phyloP scores from a whole-genome alignment of 2,797 vertebrate genomes.

The Microctenopoma steveboyesi region DNA sequence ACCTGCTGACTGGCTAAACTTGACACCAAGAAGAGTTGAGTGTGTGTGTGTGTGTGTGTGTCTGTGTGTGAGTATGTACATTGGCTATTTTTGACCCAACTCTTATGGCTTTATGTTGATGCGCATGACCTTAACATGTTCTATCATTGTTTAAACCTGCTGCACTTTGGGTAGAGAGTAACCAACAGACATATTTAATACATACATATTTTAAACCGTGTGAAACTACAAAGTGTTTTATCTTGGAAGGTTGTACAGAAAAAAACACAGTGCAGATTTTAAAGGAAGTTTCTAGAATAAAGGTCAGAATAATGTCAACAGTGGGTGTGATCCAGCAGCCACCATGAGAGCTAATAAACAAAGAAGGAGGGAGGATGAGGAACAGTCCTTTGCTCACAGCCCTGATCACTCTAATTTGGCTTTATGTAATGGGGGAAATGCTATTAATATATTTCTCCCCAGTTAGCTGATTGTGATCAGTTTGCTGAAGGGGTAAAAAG shows the following conservation, averaged over 20 bases:
- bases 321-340: slow-evolving; percentile 29
- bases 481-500: slow-evolving; percentile 27
- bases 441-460: slow-evolving; percentile 28
- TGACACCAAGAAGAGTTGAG: slow-evolving; percentile 32
- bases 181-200: not conserved
- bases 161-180: not conserved
- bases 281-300: slow-evolving; percentile 32
- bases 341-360: slow-evolving; percentile 56
- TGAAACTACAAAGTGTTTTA: not conserved
- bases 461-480: slow-evolving; percentile 31
- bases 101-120: not conserved
- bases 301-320: slow-evolving; percentile 54
- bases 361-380: slow-evolving; percentile 35
- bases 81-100: slow-evolving; percentile 29
- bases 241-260: slow-evolving; percentile 13
- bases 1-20: slow-evolving; percentile 63
- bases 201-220: not conserved
- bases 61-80: slow-evolving; percentile 31
- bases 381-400: slow-evolving; percentile 39
- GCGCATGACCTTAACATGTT: not conserved
- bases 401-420: slow-evolving; percentile 45
- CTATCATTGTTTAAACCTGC: not conserved
- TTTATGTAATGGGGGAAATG: slow-evolving; percentile 23
- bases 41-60: slow-evolving; percentile 19
- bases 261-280: not conserved